Percentiles rank a stretch among this genome's conserved stretches.
phyloP scores from a whole-genome alignment of 2,797 vertebrate genomes.

The Sebastes jordani region DNA sequence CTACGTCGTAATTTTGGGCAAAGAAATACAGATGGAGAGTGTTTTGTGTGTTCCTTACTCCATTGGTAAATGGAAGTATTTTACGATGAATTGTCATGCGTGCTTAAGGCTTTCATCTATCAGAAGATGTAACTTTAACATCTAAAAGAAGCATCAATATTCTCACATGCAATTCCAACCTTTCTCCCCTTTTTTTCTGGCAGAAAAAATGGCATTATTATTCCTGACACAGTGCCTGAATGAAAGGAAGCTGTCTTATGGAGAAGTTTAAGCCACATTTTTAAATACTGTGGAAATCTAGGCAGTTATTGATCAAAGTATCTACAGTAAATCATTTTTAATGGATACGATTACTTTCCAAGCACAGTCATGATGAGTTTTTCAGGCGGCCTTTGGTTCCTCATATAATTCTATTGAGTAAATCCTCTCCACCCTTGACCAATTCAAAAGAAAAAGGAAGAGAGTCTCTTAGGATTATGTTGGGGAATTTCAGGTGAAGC shows the following conservation, averaged over 20 bases:
- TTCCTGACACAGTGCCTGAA: slow-evolving; percentile 22
- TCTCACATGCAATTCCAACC: not conserved
- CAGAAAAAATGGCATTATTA: slow-evolving; percentile 4
- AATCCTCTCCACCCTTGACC: slow-evolving; percentile 2
- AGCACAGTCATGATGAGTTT: slow-evolving; percentile 58
- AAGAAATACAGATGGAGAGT: not conserved
- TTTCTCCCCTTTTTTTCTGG: not conserved
- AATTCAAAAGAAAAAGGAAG: not conserved
- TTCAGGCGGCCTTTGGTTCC: slow-evolving; percentile 47
- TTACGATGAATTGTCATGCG: not conserved
- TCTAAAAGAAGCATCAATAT: not conserved
- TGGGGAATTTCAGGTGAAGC: slow-evolving; percentile 21
- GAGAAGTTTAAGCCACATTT: slow-evolving; percentile 3
- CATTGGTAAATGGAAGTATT: not conserved
- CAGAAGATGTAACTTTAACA: not conserved
- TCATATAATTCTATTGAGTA: slow-evolving; percentile 17
- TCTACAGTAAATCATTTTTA: slow-evolving; percentile 47
- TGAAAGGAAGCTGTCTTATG: slow-evolving; percentile 1
- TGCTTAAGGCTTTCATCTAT: not conserved
- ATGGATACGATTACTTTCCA: slow-evolving; percentile 45
- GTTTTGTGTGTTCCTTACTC: slow-evolving; percentile 1
- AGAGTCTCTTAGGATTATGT: not conserved
- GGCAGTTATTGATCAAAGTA: slow-evolving; percentile 41
- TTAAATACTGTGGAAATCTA: slow-evolving; percentile 36
- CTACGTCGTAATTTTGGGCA: not conserved